These are phyloP conservation scores for Apogon hyalosoma DNA, from an alignment of 2,797 vertebrate genomes.

Conservation along the genomic window DNA sequence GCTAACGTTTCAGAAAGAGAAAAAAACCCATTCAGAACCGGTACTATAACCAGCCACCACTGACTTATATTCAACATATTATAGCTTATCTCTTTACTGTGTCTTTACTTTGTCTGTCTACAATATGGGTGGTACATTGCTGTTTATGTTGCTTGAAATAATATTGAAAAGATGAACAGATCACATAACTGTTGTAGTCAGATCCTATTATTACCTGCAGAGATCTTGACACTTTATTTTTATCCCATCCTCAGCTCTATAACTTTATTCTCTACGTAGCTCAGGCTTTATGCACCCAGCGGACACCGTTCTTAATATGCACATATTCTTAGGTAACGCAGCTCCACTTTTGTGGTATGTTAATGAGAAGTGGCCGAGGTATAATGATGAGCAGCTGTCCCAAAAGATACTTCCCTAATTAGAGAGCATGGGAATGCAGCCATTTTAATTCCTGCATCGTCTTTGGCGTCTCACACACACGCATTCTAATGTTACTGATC, in stretches of 20 bases:
- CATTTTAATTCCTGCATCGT: slow-evolving; percentile 15
- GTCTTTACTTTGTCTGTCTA: too few relatives aligned
- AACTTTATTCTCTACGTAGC: not conserved
- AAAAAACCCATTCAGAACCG: too few relatives aligned
- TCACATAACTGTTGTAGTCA: too few relatives aligned
- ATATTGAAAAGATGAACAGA: too few relatives aligned
- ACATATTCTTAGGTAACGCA: slow-evolving; percentile 30
- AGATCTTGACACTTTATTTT: not conserved
- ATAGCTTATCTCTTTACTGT: too few relatives aligned
- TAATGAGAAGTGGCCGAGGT: slow-evolving; percentile 13
- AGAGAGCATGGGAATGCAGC: slow-evolving; percentile 22
- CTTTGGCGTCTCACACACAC: not conserved
- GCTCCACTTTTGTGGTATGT: slow-evolving; percentile 16
- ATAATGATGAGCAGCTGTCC: slow-evolving; percentile 27
- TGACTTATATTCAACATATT: too few relatives aligned
- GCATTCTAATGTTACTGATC: slow-evolving; percentile 8
- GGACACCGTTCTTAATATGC: slow-evolving; percentile 17
- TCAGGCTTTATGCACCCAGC: not conserved
- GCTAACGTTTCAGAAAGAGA: too few relatives aligned
- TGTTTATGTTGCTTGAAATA: too few relatives aligned
- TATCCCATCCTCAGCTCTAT: not conserved
- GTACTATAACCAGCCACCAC: too few relatives aligned
- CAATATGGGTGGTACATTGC: too few relatives aligned
- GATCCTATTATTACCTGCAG: too few relatives aligned
- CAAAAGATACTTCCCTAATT: slow-evolving; percentile 36